phyloP scores from a whole-genome alignment of 2,888 invertebrate species.

The Cryptocephalus primarius region DNA sequence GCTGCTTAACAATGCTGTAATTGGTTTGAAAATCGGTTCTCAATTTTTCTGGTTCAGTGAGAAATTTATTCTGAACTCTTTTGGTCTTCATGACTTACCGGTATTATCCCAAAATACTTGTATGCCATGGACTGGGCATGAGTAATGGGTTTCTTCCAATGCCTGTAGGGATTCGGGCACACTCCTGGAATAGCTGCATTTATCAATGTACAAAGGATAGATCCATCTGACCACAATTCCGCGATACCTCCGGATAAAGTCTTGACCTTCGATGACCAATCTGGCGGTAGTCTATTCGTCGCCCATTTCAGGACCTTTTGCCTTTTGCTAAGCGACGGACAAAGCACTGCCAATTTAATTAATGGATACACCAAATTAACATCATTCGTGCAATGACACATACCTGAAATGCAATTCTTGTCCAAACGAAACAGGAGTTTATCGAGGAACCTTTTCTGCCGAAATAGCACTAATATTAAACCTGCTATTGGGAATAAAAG shows the following conservation, averaged over 20 bases:
- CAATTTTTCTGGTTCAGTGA: too few species aligned
- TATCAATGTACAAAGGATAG: constrained; percentile 47
- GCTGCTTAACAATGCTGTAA: too few species aligned
- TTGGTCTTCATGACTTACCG: constrained; percentile 34
- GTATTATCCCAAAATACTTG: constrained; percentile 48
- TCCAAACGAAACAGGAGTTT: background rate
- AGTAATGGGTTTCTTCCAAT: constrained; percentile 39
- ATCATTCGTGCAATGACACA: too few species aligned
- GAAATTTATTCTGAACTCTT: too few species aligned
- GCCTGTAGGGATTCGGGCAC: constrained; percentile 42
- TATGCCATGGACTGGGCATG: constrained; percentile 51
- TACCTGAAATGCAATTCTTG: background rate
- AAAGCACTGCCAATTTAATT: constrained; percentile 20
- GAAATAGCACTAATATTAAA: background rate
- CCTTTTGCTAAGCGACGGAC: constrained; percentile 29
- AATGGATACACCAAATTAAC: too few species aligned
- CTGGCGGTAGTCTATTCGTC: constrained; percentile 21
- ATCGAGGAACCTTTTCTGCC: background rate
- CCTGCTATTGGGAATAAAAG: background rate
- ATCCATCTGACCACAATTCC: constrained; percentile 46
- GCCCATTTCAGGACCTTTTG: constrained; percentile 32
- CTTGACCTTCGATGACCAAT: constrained; percentile 22
- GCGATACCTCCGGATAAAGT: constrained; percentile 40
- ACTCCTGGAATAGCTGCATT: constrained; percentile 50
- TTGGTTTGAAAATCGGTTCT: too few species aligned